These are phyloP conservation scores for Drosophila mojavensis DNA, from an alignment of 1,140 invertebrate genomes.

Conservation along the genomic window DNA sequence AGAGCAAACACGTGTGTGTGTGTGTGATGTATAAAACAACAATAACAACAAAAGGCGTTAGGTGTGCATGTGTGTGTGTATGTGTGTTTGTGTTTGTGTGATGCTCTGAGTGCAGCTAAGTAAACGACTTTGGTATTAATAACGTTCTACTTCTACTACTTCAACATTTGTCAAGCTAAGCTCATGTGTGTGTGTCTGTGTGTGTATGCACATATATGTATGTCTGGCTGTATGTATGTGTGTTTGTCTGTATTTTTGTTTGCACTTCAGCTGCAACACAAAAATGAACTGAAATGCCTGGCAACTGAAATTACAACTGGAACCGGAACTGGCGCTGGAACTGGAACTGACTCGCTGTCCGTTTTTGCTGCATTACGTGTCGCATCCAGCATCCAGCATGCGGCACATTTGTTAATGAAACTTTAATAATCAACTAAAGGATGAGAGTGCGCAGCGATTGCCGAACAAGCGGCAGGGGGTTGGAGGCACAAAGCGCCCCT, in stretches of 20 bases:
- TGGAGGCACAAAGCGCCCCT: slow-evolving; percentile 52
- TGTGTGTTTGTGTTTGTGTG: slow-evolving; percentile 37
- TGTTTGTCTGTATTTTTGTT: slow-evolving; percentile 21
- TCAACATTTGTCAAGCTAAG: not conserved
- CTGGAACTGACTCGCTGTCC: too few species aligned
- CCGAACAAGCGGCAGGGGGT: slow-evolving; percentile 11
- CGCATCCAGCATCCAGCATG: not conserved
- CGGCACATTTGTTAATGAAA: slow-evolving; percentile 58
- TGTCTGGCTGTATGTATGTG: not conserved
- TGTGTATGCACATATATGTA: not conserved
- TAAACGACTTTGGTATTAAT: slow-evolving; percentile 37
- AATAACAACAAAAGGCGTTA: slow-evolving; percentile 33
- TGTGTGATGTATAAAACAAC: slow-evolving; percentile 12
- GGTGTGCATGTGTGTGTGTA: slow-evolving; percentile 30
- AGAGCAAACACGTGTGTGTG: slow-evolving; percentile 10
- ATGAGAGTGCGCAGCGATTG: slow-evolving; percentile 21
- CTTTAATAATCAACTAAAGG: slow-evolving; percentile 60
- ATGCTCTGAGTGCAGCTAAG: slow-evolving; percentile 42
- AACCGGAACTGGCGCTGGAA: too few species aligned
- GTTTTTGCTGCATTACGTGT: not conserved
- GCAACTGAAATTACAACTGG: too few species aligned
- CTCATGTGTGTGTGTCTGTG: not conserved
- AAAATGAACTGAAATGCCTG: not conserved
- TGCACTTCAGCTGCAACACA: slow-evolving; percentile 27
- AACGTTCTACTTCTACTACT: slow-evolving; percentile 1